A percentile compares a stretch with the other conserved stretches of the same genome.
Conservation (phyloP, 2,113 vertebrate species). For the Madoqua kirkii region DNA sequence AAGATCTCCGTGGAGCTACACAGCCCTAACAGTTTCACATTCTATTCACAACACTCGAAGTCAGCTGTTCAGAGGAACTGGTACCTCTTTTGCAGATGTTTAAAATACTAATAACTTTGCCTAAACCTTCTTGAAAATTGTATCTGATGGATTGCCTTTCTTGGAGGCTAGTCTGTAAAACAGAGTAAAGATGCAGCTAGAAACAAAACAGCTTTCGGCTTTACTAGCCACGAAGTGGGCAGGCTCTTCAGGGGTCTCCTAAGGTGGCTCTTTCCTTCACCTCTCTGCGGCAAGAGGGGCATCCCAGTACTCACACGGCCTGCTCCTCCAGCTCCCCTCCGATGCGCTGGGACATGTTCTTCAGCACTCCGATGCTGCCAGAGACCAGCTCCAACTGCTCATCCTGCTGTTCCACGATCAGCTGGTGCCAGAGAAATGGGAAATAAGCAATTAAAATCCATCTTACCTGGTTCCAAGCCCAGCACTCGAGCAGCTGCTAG, state of each 20-base stretch:
- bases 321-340: constrained; percentile 98
- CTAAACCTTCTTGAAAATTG: background rate
- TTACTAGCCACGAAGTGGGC: background rate
- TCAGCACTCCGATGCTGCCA: constrained; percentile 96
- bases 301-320: constrained; percentile 88
- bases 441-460: constrained; percentile 62
- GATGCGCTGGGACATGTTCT: constrained; percentile 99
- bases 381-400: constrained; percentile 98
- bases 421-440: constrained; percentile 78
- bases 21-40: background rate
- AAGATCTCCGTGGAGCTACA: background rate
- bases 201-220: background rate
- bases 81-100: background rate
- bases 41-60: background rate
- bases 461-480: constrained; percentile 35
- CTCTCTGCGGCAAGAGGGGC: fast-evolving
- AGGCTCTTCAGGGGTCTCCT: background rate
- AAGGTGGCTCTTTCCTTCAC: background rate
- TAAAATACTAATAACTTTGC: background rate
- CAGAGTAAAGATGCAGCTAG: background rate
- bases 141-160: constrained; percentile 13
- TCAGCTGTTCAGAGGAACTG: background rate
- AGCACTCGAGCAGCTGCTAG: background rate
- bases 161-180: background rate
- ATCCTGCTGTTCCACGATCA: constrained; percentile 96